Evolutionary conservation across 92 coral and sea anemone species (phyloP).

Genomic region (Epizoanthus ramosus): DNA sequence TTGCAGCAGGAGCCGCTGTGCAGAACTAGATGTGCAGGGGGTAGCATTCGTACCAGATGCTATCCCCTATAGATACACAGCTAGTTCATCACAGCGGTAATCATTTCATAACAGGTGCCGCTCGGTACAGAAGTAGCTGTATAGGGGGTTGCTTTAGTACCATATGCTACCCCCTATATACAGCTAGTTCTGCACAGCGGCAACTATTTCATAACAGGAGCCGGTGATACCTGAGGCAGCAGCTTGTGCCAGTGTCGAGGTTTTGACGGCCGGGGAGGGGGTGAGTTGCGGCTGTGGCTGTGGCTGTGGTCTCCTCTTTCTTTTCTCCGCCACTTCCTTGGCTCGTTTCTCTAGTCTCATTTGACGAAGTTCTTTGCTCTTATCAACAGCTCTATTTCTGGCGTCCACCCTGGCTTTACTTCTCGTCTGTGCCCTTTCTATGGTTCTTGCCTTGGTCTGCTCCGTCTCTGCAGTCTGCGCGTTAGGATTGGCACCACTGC

Average conservation of each 20-base stretch:
- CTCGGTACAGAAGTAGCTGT: too few species aligned
- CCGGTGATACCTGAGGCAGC: conserved; percentile 38
- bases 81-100: too few species aligned
- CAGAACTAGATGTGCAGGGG: too few species aligned
- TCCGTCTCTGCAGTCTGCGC: conserved; percentile 84
- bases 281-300: neutral
- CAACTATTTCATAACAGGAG: too few species aligned
- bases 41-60: too few species aligned
- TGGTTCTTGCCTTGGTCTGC: conserved; percentile 64
- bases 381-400: conserved; percentile 77
- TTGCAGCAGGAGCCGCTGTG: too few species aligned
- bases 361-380: conserved; percentile 62
- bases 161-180: too few species aligned
- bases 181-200: too few species aligned
- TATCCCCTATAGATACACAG: too few species aligned
- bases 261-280: neutral
- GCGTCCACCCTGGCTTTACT: conserved; percentile 69
- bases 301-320: conserved; percentile 39
- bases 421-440: conserved; percentile 68
- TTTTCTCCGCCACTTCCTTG: conserved; percentile 57
- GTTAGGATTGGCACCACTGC: conserved; percentile 96
- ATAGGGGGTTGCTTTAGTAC: too few species aligned
- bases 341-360: conserved; percentile 65
- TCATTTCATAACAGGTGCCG: neutral
- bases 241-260: conserved; percentile 9